Conservation (phyloP, 2,888 invertebrate species). For the Lasioglossum malachurum region DNA sequence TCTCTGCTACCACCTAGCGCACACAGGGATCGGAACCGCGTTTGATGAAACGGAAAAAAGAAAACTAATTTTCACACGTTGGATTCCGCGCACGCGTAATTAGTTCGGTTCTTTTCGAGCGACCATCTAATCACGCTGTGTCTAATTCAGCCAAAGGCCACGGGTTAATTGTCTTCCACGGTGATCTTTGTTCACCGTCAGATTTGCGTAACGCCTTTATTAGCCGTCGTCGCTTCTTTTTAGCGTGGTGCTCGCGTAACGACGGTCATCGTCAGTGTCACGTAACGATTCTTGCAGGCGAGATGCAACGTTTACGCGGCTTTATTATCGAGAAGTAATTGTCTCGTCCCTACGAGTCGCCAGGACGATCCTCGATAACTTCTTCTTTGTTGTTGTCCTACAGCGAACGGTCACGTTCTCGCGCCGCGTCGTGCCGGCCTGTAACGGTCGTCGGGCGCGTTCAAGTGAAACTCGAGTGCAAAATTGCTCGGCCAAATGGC, state of each 20-base stretch:
- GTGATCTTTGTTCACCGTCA: not conserved
- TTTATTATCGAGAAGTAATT: not conserved
- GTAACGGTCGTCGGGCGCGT: not conserved
- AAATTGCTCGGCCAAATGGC: not conserved
- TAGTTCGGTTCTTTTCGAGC: not conserved
- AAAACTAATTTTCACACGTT: not conserved
- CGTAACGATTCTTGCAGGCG: not conserved
- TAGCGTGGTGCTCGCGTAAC: not conserved
- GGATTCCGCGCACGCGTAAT: not conserved
- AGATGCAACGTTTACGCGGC: not conserved
- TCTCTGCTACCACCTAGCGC: not conserved
- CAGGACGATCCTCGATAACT: not conserved
- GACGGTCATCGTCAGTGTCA: not conserved
- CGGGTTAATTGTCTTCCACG: not conserved
- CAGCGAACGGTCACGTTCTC: not conserved
- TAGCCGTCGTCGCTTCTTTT: not conserved
- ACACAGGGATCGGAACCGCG: too few relatives aligned
- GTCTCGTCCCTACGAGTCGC: not conserved
- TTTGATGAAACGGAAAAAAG: not conserved
- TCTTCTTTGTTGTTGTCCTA: not conserved
- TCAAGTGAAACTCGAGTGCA: not conserved
- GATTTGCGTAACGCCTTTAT: slow-evolving; percentile 10
- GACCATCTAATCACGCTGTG: not conserved
- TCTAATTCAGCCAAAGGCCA: not conserved
- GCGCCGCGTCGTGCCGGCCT: not conserved